These are phyloP conservation scores for Mormyrus lacerda DNA, from an alignment of 2,113 vertebrate species.

Conservation along the genomic window DNA sequence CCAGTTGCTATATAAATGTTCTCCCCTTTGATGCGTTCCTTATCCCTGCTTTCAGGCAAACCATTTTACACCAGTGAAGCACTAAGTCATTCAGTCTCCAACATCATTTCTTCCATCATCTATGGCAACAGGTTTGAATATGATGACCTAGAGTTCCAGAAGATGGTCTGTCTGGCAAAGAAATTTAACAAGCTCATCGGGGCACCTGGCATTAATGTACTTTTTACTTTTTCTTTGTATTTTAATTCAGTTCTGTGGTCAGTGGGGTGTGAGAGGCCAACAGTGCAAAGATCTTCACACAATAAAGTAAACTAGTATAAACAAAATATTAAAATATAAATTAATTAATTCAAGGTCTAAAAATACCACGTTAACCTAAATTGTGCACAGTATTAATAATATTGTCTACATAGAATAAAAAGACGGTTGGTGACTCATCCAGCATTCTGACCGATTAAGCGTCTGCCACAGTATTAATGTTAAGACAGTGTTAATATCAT, in stretches of 20 bases:
- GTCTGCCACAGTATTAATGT: no score
- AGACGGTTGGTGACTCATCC: no score
- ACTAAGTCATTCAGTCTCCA: constrained; percentile 50
- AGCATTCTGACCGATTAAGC: no score
- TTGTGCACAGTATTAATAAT: no score
- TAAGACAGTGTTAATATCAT: no score
- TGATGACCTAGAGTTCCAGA: constrained; percentile 41
- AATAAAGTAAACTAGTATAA: no score
- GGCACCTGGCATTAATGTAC: constrained; percentile 44
- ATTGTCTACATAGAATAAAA: no score
- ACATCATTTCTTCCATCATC: constrained; percentile 53
- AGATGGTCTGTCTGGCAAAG: constrained; percentile 41
- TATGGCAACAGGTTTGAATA: constrained; percentile 62
- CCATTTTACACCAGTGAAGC: constrained; percentile 44
- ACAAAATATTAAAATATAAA: no score
- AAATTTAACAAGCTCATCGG: constrained; percentile 24
- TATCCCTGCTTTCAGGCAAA: constrained; percentile 33
- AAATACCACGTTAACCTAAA: no score
- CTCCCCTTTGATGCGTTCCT: background rate
- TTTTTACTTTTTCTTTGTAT: background rate
- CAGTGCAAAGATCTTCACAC: no score
- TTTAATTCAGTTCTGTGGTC: background rate
- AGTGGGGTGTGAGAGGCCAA: no score
- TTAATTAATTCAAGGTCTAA: no score
- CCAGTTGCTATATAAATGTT: background rate